phyloP scores from a whole-genome alignment of 2,797 vertebrate species.

The Darevskia mixta region DNA sequence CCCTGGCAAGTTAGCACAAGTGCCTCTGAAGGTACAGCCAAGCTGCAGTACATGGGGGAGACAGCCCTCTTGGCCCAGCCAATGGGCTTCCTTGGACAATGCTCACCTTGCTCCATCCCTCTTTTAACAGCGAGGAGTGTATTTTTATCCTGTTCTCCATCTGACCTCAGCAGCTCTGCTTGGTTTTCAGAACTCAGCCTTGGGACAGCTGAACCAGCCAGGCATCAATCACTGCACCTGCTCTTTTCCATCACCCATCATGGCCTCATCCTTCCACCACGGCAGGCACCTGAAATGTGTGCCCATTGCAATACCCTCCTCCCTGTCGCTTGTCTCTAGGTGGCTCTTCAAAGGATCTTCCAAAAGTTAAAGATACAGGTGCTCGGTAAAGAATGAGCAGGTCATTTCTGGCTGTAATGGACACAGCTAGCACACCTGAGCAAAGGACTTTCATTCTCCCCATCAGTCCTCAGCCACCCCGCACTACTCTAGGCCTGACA shows the following conservation, averaged over 20 bases:
- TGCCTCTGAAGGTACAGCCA: background rate
- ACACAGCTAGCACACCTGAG: background rate
- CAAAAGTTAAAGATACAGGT: background rate
- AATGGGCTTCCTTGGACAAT: conserved; percentile 22
- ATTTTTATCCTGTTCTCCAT: conserved; percentile 39
- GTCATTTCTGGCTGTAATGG: background rate
- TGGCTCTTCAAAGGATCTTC: conserved; percentile 1
- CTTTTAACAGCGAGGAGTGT: conserved; percentile 16
- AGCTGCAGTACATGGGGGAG: background rate
- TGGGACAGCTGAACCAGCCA: conserved; percentile 17
- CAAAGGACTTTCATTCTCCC: background rate
- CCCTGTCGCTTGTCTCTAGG: background rate
- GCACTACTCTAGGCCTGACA: background rate
- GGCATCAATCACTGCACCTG: conserved; percentile 29
- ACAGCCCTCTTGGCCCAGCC: background rate
- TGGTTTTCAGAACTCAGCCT: conserved; percentile 1
- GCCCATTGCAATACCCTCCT: background rate
- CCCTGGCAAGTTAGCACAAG: background rate
- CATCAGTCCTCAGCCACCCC: background rate
- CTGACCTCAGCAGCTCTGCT: conserved; percentile 37
- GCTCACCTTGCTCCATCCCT: conserved; percentile 12
- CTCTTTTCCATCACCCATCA: conserved; percentile 24
- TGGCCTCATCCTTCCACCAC: background rate
- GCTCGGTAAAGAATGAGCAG: background rate
- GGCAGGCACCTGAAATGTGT: background rate